These are phyloP conservation scores for Apaloderma vittatum DNA, from an alignment of 2,113 vertebrate species.

Conservation along the genomic window DNA sequence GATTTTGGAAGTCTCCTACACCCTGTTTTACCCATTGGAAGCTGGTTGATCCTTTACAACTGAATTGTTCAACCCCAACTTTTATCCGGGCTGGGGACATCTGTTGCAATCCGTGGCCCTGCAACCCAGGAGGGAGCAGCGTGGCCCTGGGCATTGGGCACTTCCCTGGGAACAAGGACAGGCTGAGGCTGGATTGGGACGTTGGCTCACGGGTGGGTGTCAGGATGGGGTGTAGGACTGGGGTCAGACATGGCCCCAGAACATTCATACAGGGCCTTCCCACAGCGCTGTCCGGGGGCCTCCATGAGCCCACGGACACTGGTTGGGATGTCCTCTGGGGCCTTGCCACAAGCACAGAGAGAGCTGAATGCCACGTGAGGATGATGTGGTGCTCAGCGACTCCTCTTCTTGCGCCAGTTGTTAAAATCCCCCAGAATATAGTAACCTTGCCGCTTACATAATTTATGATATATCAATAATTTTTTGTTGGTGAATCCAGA, in stretches of 20 bases:
- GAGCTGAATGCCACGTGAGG: background rate
- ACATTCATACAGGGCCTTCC: background rate
- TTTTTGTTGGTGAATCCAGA: background rate
- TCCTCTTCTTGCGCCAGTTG: background rate
- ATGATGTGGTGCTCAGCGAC: background rate
- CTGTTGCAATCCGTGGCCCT: background rate
- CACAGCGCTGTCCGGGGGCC: rapidly evolving
- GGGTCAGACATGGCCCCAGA: background rate
- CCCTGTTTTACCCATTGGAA: background rate
- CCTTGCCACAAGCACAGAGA: background rate
- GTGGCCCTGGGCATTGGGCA: rapidly evolving
- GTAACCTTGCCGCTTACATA: background rate
- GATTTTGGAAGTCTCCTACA: background rate
- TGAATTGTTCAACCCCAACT: background rate
- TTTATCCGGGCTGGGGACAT: background rate
- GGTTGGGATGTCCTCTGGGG: background rate
- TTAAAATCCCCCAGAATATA: background rate
- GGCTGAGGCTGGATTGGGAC: background rate
- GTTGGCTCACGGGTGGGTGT: rapidly evolving
- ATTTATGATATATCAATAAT: background rate
- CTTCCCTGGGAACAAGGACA: background rate
- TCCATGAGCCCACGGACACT: background rate
- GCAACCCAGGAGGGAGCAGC: background rate
- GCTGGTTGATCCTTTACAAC: background rate
- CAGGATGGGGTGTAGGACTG: background rate